Evolutionary conservation across 2,888 invertebrate genomes (phyloP), one percentile per base, ranked within the genome.

Genomic region (Mesorhabditis sp.): DNA sequence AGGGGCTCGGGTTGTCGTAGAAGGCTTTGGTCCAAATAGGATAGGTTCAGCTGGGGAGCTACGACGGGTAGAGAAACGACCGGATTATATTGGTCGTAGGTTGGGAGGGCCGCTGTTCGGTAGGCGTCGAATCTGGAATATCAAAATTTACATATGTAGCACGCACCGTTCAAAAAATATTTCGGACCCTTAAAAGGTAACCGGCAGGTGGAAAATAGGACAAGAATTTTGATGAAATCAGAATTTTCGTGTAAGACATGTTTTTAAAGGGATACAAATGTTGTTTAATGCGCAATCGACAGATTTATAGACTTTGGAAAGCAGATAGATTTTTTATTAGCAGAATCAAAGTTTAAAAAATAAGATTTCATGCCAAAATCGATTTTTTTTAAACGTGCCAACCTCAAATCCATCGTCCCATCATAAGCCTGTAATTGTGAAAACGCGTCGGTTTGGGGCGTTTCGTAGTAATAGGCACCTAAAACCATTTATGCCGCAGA

Each of bases 391-490:
- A n/a, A n/a, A n/a, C n/a, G n/a, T 28, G 28, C 28, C 28, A 1
- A 50, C 58, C 58, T 50, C 58, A 50, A n/a, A 50, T 50, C 58
- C 7, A 50, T n/a, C 7, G 10, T 50, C 10, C n/a, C n/a, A n/a
- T 50, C 58, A 50, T 50, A 50, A n/a, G 58, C 58, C 58, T 50
- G 58, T 50, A 50, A n/a, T 50, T 50, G 58, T 1, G 58, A 13
- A n/a, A 50, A 50, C 28, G 28, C 28, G 15, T 62, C 13, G 2
- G 13, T 7, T 6, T 5, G 71, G 68, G 43, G 69, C 68, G 7
- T 71, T 68, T 45, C 69, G 41, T 10, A 66, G 71, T 44, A 68
- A 69, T 15, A 65, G 6, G 7, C 65, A 2, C 10, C 44, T 28
- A 65, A 65, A 65, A 7, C 13, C 50, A 13, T 50, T 13, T 10